phyloP scores from a whole-genome alignment of 2,113 vertebrate genomes.

The Odocoileus hemionus region DNA sequence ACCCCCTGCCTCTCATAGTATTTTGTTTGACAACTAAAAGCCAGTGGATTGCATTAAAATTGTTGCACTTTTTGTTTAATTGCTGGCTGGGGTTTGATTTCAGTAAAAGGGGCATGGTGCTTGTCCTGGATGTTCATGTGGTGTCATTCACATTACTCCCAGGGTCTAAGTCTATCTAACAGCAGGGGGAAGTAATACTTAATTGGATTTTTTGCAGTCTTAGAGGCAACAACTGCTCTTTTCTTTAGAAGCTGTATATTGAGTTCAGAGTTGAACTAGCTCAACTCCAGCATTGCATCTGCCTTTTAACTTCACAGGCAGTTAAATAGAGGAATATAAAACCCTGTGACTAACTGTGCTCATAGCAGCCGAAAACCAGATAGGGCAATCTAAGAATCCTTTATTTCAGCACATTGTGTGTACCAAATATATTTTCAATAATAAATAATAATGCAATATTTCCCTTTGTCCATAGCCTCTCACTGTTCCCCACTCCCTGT shows the following conservation, averaged over 20 bases:
- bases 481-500: background rate
- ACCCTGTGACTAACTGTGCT: slow-evolving; percentile 40
- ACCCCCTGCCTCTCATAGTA: slow-evolving; percentile 24
- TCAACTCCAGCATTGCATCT: slow-evolving; percentile 29
- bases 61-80: slow-evolving; percentile 41
- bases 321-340: slow-evolving; percentile 58
- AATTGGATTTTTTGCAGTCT: slow-evolving; percentile 72
- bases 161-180: slow-evolving; percentile 60
- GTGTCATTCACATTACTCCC: slow-evolving; percentile 36
- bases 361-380: slow-evolving; percentile 36
- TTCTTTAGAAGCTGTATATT: slow-evolving; percentile 62
- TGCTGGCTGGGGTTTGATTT: slow-evolving; percentile 55
- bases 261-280: slow-evolving; percentile 65
- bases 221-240: slow-evolving; percentile 47
- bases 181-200: slow-evolving; percentile 65
- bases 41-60: slow-evolving; percentile 22
- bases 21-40: slow-evolving; percentile 60
- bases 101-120: slow-evolving; percentile 22
- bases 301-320: slow-evolving; percentile 70
- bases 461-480: background rate
- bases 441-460: slow-evolving; percentile 35
- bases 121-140: slow-evolving; percentile 46
- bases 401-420: slow-evolving; percentile 27
- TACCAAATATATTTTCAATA: slow-evolving; percentile 18
- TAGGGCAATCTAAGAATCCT: slow-evolving; percentile 32